Conservation (phyloP, 2,113 vertebrate genomes). For the Arizona elegans region DNA sequence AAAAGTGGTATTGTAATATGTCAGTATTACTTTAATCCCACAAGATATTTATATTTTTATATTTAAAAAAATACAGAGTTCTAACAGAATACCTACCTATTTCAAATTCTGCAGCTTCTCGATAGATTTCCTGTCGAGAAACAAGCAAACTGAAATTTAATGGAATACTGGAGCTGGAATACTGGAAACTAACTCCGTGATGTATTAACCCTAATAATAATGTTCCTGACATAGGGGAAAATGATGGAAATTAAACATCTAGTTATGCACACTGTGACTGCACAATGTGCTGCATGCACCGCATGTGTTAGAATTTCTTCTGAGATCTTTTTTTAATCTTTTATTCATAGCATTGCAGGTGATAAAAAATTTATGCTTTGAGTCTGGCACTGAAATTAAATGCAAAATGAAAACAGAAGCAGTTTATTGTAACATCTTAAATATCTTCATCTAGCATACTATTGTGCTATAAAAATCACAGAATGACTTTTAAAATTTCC, state of each 20-base stretch:
- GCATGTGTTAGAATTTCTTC: slow-evolving; percentile 91
- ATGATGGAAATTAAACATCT: slow-evolving; percentile 82
- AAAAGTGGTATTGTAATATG: slow-evolving; percentile 58
- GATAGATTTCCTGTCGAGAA: slow-evolving; percentile 63
- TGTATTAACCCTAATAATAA: slow-evolving; percentile 77
- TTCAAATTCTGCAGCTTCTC: slow-evolving; percentile 55
- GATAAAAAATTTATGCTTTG: slow-evolving; percentile 99
- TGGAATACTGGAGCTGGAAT: slow-evolving; percentile 59
- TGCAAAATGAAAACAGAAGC: slow-evolving; percentile 99
- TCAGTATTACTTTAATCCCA: slow-evolving; percentile 56
- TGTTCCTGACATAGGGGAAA: slow-evolving; percentile 74
- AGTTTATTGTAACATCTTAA: slow-evolving; percentile 99
- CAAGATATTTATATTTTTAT: slow-evolving; percentile 57
- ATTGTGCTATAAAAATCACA: slow-evolving; percentile 91
- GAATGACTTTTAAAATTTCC: slow-evolving; percentile 80
- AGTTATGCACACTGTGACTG: slow-evolving; percentile 84
- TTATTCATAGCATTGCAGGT: slow-evolving; percentile 99
- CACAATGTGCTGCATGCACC: slow-evolving; percentile 83
- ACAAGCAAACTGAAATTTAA: slow-evolving; percentile 65
- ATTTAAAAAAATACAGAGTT: slow-evolving; percentile 58
- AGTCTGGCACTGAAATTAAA: slow-evolving; percentile 99
- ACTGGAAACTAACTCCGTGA: slow-evolving; percentile 72
- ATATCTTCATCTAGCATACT: slow-evolving; percentile 99
- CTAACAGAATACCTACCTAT: slow-evolving; percentile 45
- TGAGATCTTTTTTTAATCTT: slow-evolving; percentile 99